A percentile compares a stretch with the other conserved stretches of the same genome.
These are phyloP conservation scores for Cheilosia impressa DNA, from an alignment of 2,888 invertebrate species.

Conservation along the genomic window DNA sequence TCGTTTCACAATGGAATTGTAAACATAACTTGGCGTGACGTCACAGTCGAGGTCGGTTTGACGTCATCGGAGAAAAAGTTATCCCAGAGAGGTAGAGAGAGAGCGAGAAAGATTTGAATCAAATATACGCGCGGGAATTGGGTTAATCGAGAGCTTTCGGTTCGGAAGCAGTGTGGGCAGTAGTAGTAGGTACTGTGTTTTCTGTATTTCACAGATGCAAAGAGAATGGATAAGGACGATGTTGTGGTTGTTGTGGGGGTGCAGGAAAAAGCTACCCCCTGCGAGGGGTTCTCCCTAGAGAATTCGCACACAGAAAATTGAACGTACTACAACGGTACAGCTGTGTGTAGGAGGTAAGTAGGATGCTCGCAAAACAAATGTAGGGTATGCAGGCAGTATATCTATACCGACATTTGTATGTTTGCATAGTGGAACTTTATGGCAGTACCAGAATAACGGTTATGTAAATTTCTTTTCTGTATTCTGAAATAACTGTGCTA, in stretches of 20 bases:
- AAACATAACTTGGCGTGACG: conserved; percentile 70
- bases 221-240: conserved; percentile 11
- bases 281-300: conserved; percentile 7
- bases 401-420: conserved; percentile 5
- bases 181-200: conserved; percentile 1
- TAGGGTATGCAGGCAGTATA: conserved; percentile 25
- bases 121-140: conserved; percentile 56
- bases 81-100: background rate
- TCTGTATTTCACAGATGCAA: conserved; percentile 8
- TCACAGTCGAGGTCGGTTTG: conserved; percentile 57
- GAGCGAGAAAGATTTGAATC: background rate
- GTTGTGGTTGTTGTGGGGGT: conserved; percentile 27
- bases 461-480: conserved; percentile 67
- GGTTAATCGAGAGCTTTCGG: conserved; percentile 65
- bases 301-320: conserved; percentile 29
- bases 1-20: conserved; percentile 32
- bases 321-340: background rate
- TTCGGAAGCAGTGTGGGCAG: conserved; percentile 12
- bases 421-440: conserved; percentile 34
- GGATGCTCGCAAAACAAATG: conserved; percentile 50
- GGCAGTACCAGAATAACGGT: conserved; percentile 56
- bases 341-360: conserved; percentile 67
- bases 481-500: conserved; percentile 13
- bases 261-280: conserved; percentile 8
- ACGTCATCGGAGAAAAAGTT: conserved; percentile 61